These are phyloP conservation scores for Cnemophilus loriae DNA, from an alignment of 2,113 vertebrate species.

Conservation along the genomic window DNA sequence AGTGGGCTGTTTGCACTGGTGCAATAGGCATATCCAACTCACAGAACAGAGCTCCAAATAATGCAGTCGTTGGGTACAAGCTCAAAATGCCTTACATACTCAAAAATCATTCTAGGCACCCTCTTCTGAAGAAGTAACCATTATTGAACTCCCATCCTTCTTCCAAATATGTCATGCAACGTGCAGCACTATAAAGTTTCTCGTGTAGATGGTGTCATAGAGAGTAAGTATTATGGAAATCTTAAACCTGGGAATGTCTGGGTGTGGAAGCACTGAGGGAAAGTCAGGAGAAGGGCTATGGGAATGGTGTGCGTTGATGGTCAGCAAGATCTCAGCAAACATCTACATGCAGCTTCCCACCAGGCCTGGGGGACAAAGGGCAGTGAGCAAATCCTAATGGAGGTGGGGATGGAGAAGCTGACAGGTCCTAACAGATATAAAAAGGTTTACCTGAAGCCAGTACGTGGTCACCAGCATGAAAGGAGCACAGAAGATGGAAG, in stretches of 20 bases:
- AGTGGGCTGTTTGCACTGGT: not conserved
- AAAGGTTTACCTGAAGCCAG: not conserved
- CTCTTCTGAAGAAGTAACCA: not conserved
- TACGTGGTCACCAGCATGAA: not conserved
- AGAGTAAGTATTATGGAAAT: not conserved
- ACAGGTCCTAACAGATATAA: not conserved
- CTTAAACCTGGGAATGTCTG: not conserved
- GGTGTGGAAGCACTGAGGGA: not conserved
- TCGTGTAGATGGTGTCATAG: rapidly evolving
- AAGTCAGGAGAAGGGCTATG: not conserved
- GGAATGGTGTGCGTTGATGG: not conserved
- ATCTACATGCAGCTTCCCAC: not conserved
- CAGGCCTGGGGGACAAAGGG: not conserved
- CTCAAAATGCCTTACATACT: not conserved
- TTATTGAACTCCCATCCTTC: not conserved
- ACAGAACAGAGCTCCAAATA: not conserved
- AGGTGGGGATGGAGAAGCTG: not conserved
- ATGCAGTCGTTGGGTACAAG: not conserved
- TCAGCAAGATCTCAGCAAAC: not conserved
- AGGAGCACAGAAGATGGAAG: not conserved
- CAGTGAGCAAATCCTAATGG: not conserved
- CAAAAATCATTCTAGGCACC: not conserved
- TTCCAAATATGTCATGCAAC: not conserved
- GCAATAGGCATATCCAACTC: not conserved
- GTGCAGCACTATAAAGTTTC: not conserved